Evolutionary conservation across 2,113 vertebrate species (phyloP).

Genomic region (Heterotis niloticus): DNA sequence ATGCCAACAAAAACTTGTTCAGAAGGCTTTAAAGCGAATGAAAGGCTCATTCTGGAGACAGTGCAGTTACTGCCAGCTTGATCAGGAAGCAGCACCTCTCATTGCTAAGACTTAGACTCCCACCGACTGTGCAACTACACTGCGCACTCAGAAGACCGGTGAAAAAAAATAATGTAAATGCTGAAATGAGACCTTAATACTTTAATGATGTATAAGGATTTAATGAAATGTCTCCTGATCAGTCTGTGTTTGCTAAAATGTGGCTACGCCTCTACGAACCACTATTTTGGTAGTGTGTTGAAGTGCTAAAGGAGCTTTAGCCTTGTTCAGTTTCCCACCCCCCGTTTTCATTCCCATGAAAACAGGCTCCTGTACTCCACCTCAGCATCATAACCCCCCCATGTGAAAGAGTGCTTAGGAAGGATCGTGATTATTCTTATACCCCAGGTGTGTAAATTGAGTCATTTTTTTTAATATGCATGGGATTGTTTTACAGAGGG

Average conservation of each 20-base stretch:
- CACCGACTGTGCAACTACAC: background rate
- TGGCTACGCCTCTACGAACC: background rate
- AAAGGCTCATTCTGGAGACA: background rate
- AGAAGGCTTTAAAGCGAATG: background rate
- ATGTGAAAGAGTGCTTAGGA: background rate
- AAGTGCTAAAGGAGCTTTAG: constrained; percentile 38
- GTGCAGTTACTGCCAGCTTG: background rate
- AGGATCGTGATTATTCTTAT: background rate
- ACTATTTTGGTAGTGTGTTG: constrained; percentile 38
- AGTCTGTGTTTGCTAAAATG: constrained; percentile 27
- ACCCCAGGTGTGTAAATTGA: background rate
- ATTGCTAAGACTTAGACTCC: constrained; percentile 12
- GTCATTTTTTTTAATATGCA: background rate
- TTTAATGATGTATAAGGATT: constrained; percentile 52
- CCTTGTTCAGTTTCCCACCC: background rate
- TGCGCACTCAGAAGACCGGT: constrained; percentile 35
- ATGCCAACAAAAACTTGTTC: background rate
- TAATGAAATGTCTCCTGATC: constrained; percentile 52
- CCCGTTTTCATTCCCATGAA: background rate
- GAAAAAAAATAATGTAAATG: constrained; percentile 44
- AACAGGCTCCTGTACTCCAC: too few relatives aligned
- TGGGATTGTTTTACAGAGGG: background rate
- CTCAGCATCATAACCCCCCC: background rate
- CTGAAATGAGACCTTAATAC: constrained; percentile 51
- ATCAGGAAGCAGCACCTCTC: background rate